Conservation (phyloP, 2,888 invertebrate genomes). For the Dermolepida albohirtum region DNA sequence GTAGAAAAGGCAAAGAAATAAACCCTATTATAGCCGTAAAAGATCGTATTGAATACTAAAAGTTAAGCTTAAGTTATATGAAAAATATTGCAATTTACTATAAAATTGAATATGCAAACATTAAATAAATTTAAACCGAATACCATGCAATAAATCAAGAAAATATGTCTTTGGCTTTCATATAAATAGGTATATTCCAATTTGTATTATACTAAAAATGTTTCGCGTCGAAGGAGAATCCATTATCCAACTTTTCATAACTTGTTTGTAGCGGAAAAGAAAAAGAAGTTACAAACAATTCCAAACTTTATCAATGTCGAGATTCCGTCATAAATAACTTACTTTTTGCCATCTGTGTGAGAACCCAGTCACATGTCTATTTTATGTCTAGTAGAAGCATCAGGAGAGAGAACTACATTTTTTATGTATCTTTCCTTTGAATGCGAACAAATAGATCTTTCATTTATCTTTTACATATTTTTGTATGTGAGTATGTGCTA, state of each 20-base stretch:
- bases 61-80: no score
- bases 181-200: background rate
- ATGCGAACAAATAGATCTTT: slow-evolving; percentile 12
- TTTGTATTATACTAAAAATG: no score
- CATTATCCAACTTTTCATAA: slow-evolving; percentile 28
- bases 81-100: no score
- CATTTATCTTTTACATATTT: slow-evolving; percentile 14
- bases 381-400: background rate
- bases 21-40: no score
- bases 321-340: slow-evolving; percentile 30
- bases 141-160: no score
- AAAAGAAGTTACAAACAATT: slow-evolving; percentile 28
- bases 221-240: slow-evolving; percentile 1
- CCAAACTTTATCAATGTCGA: slow-evolving; percentile 31
- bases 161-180: background rate
- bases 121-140: background rate
- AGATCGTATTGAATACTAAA: no score
- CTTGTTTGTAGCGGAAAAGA: slow-evolving; percentile 13
- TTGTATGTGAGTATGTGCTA: background rate
- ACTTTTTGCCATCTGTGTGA: slow-evolving; percentile 29
- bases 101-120: background rate
- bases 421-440: slow-evolving; percentile 7
- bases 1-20: no score
- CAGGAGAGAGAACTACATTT: slow-evolving; percentile 5
- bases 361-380: slow-evolving; percentile 22